Evolutionary conservation across 1,140 invertebrate species (phyloP), one percentile per base, ranked within the genome.

Genomic region (Rhopalosiphum maidis): DNA sequence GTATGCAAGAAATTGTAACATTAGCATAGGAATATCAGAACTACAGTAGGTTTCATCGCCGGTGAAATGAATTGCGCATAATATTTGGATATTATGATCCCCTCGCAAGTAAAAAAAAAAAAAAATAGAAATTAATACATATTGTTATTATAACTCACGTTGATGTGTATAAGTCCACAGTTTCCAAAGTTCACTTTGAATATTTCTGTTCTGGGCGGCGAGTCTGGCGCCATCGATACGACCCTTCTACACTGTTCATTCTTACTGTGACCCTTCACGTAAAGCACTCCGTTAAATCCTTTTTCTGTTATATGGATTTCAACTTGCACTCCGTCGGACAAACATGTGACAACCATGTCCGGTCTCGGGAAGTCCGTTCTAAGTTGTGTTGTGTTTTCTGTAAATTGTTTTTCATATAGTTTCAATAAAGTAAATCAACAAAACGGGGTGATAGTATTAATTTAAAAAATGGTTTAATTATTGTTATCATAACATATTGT

Each of bases 181-280:
- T 97, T 97, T 91, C 98, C 98, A 94, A 99, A 99, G 93, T 97
- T 96, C 25, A 99, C 98, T 95, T 98, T 98, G 95, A 99, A 99
- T 94, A 97, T 97, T 94, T 98, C 97, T 1, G 96, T 97, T 94
- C 96, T 96, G 30, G 97, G 96, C 77, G 96, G 95, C 35, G 97
- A 96, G 94, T 97, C 96, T 18, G 96, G 96, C 22, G 97, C 96
- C 94, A 97, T 95, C 35, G 97, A 97, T 15, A 99, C 97, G 1
- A 98, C 96, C 86, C 97, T 96, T 94, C 98, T 96, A 95, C 98
- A 99, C 87, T 98, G 96, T 95, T 98, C 97, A 94, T 99, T 98
- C 95, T 99, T 99, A 94, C 98, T 98, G 95, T 98, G 98, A 22
- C 98, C 98, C 96, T 99, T 99, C 0, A 99, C 98, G 94, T 99